These are phyloP conservation scores for Cheiracanthium punctorium DNA, from an alignment of 2,888 invertebrate species.

Conservation along the genomic window DNA sequence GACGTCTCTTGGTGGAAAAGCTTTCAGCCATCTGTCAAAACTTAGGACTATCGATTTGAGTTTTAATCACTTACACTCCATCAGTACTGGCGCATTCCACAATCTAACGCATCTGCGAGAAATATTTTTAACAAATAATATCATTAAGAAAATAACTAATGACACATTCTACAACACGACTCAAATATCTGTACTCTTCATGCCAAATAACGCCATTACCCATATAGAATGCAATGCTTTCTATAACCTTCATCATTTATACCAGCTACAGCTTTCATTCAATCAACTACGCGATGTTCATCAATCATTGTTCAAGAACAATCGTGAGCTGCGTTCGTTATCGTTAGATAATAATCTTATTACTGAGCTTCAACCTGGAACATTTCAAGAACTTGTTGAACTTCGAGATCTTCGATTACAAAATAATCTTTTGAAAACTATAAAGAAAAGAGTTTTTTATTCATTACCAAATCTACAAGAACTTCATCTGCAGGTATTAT, in stretches of 20 bases:
- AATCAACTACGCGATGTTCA: conserved; percentile 90
- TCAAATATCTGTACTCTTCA: conserved; percentile 86
- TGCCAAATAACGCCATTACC: conserved; percentile 90
- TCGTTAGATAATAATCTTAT: conserved; percentile 92
- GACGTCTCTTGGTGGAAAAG: conserved; percentile 83
- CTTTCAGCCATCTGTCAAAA: conserved; percentile 86
- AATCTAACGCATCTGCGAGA: conserved; percentile 87
- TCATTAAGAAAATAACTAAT: conserved; percentile 87
- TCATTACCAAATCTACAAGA: conserved; percentile 87
- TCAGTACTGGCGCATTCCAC: conserved; percentile 86
- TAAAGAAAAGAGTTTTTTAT: conserved; percentile 87
- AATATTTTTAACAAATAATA: conserved; percentile 90
- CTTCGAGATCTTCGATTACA: conserved; percentile 89
- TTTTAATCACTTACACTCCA: conserved; percentile 91
- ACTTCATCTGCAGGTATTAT: conserved; percentile 81
- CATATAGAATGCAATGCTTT: conserved; percentile 86
- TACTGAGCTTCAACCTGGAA: conserved; percentile 84
- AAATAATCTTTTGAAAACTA: conserved; percentile 86
- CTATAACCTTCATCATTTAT: conserved; percentile 84
- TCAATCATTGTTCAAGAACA: conserved; percentile 84
- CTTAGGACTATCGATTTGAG: conserved; percentile 89
- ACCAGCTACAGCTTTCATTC: conserved; percentile 89
- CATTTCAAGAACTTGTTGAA: conserved; percentile 85
- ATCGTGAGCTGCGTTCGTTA: conserved; percentile 85
- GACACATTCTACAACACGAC: conserved; percentile 88